A percentile compares a stretch with the other conserved stretches of the same genome.
Evolutionary conservation across 2,888 invertebrate species (phyloP).

Genomic region (Macaria liturata): DNA sequence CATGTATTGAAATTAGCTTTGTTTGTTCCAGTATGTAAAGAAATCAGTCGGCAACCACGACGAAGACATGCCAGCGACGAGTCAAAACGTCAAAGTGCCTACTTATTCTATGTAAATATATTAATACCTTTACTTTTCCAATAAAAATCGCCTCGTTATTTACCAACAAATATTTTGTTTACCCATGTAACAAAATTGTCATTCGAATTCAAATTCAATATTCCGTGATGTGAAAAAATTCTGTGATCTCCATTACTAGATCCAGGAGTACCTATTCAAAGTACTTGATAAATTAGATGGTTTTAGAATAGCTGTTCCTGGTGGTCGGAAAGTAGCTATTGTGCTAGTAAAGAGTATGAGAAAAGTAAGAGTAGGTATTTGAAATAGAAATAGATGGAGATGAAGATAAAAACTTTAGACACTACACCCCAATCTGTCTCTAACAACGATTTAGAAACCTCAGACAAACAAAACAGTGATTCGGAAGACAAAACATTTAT

Average conservation of each 20-base stretch:
- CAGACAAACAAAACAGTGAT: slow-evolving; percentile 49
- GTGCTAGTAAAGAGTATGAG: slow-evolving; percentile 90
- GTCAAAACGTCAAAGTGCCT: slow-evolving; percentile 70
- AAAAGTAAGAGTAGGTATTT: slow-evolving; percentile 89
- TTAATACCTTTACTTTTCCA: slow-evolving; percentile 6
- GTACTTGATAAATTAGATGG: slow-evolving; percentile 87
- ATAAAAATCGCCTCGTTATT: slow-evolving; percentile 26
- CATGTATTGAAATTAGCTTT: too few relatives aligned
- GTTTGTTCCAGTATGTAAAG: slow-evolving; percentile 81
- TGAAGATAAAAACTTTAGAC: slow-evolving; percentile 88
- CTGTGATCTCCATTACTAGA: slow-evolving; percentile 71
- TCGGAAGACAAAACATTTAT: slow-evolving; percentile 46
- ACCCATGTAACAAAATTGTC: slow-evolving; percentile 9
- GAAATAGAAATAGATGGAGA: slow-evolving; percentile 97
- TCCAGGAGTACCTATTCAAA: slow-evolving; percentile 79
- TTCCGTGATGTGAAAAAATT: too few relatives aligned
- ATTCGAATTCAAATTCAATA: too few relatives aligned
- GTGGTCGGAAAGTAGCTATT: slow-evolving; percentile 91
- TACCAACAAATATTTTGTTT: slow-evolving; percentile 33
- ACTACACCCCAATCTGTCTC: slow-evolving; percentile 67
- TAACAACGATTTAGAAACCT: slow-evolving; percentile 53
- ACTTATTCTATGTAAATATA: slow-evolving; percentile 71
- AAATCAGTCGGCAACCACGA: slow-evolving; percentile 85
- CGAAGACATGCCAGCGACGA: slow-evolving; percentile 80
- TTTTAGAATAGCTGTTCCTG: slow-evolving; percentile 91